Evolutionary conservation across 2,797 vertebrate species (phyloP).

Genomic region (Perdix hodgsoniae): DNA sequence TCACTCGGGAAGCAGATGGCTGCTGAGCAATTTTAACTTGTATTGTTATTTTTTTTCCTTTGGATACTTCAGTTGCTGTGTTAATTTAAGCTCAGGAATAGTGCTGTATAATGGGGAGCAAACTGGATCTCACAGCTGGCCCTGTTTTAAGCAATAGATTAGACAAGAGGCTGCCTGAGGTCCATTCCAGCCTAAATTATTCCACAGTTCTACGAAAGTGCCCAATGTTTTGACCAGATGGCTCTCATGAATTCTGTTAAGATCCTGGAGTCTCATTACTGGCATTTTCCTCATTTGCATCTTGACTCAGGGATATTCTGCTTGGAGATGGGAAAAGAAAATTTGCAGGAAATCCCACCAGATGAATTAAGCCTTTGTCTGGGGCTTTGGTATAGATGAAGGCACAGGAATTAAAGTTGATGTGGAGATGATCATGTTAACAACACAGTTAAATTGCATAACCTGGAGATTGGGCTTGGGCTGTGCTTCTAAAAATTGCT

Average conservation of each 20-base stretch:
- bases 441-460: not conserved
- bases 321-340: not conserved
- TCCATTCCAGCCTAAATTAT: not conserved
- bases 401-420: not conserved
- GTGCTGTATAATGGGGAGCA: not conserved
- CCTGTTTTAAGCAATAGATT: not conserved
- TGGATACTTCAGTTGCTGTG: not conserved
- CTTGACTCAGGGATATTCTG: not conserved
- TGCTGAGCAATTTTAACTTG: not conserved
- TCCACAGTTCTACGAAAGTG: not conserved
- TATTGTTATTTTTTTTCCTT: not conserved
- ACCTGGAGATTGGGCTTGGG: not conserved
- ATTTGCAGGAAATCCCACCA: not conserved
- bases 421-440: not conserved
- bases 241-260: not conserved
- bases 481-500: conserved; percentile 22
- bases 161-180: not conserved
- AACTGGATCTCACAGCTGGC: not conserved
- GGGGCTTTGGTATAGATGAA: not conserved
- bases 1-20: not conserved
- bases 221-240: not conserved
- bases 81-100: not conserved
- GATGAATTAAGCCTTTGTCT: not conserved
- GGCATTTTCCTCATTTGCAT: not conserved
- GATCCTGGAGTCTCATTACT: not conserved